These are phyloP conservation scores for Hypomecis punctinalis DNA, from an alignment of 2,888 invertebrate species.

Conservation along the genomic window DNA sequence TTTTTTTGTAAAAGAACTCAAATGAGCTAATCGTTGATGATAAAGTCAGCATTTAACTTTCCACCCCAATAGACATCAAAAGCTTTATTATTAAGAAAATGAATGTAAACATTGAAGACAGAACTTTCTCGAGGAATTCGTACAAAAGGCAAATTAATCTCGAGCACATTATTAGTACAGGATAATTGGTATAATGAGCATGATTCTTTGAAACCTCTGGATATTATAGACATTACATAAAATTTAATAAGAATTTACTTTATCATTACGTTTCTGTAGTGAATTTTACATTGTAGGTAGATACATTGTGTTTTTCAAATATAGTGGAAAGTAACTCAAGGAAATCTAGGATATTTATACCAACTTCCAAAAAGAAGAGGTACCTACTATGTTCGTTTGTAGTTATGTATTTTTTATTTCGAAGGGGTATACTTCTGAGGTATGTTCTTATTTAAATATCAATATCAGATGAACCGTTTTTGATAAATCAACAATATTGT, in stretches of 20 bases:
- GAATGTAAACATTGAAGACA: slow-evolving; percentile 13
- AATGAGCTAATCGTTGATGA: slow-evolving; percentile 9
- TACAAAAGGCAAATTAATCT: slow-evolving; percentile 14
- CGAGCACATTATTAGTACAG: slow-evolving; percentile 11
- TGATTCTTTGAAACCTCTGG: not conserved
- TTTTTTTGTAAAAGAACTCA: not conserved
- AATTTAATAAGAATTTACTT: not conserved
- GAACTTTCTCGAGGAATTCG: slow-evolving; percentile 10
- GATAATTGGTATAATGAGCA: slow-evolving; percentile 13
- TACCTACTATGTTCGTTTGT: too few relatives aligned
- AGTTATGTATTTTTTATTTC: too few relatives aligned
- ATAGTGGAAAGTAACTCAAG: too few relatives aligned
- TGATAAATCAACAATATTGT: too few relatives aligned
- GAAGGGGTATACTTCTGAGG: too few relatives aligned
- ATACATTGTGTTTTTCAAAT: not conserved
- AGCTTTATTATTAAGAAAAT: slow-evolving; percentile 11
- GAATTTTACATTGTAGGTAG: not conserved
- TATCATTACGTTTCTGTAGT: not conserved
- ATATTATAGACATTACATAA: not conserved
- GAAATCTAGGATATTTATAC: too few relatives aligned
- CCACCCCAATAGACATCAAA: slow-evolving; percentile 10
- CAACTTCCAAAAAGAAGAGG: too few relatives aligned
- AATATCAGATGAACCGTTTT: too few relatives aligned
- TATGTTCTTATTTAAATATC: too few relatives aligned
- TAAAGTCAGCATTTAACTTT: slow-evolving; percentile 16